phyloP scores from a whole-genome alignment of 2,113 vertebrate genomes.

The Fregata magnificens region DNA sequence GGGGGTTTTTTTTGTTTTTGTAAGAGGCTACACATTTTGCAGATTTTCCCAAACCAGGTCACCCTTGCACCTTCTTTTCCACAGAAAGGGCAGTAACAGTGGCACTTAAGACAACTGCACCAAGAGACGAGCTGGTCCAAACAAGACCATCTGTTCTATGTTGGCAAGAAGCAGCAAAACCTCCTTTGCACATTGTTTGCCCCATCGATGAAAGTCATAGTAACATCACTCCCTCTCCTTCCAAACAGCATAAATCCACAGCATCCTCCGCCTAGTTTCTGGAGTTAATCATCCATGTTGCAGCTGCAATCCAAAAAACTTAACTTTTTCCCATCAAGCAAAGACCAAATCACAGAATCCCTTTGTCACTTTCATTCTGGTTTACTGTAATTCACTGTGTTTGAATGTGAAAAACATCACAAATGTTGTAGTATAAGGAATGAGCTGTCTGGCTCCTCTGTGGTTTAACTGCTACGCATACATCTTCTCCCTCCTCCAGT shows the following conservation, averaged over 20 bases:
- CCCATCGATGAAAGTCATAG: background rate
- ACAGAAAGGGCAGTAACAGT: background rate
- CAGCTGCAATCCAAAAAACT: background rate
- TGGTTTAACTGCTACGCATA: background rate
- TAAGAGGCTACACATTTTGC: background rate
- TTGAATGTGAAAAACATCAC: background rate
- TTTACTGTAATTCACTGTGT: background rate
- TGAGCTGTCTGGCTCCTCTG: background rate
- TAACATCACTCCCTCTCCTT: background rate
- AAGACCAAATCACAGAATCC: background rate
- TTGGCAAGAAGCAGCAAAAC: background rate
- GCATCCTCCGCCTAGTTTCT: background rate
- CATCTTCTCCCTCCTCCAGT: background rate
- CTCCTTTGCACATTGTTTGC: background rate
- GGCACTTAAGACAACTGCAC: background rate
- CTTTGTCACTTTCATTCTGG: background rate
- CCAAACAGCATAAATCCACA: background rate
- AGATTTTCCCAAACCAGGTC: background rate
- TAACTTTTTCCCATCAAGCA: background rate
- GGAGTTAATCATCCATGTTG: background rate
- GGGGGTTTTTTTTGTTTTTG: background rate
- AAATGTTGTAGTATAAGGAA: background rate
- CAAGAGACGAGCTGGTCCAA: background rate
- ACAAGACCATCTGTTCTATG: background rate
- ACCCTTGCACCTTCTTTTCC: background rate